phyloP scores from a whole-genome alignment of 2,113 vertebrate genomes.

The Eptesicus fuscus region DNA sequence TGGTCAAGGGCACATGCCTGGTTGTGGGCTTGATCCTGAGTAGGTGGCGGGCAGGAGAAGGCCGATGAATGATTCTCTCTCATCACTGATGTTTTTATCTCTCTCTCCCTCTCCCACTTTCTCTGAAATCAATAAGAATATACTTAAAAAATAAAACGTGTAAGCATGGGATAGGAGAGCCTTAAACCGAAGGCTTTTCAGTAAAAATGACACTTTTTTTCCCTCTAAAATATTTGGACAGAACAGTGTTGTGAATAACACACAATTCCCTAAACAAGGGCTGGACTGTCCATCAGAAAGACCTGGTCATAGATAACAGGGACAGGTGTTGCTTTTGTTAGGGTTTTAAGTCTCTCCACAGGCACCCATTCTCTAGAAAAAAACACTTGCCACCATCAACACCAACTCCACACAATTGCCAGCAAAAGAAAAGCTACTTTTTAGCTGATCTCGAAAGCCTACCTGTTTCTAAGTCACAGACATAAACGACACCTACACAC shows the following conservation, averaged over 20 bases:
- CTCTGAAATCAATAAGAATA: not conserved
- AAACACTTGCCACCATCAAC: not conserved
- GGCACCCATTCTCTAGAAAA: not conserved
- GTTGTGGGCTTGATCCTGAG: no score
- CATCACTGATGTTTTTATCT: no score
- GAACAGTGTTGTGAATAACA: not conserved
- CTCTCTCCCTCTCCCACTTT: no score
- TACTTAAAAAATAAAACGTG: no score
- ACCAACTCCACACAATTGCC: not conserved
- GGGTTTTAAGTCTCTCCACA: not conserved
- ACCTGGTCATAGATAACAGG: not conserved
- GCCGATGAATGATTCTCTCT: no score
- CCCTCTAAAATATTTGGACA: not conserved
- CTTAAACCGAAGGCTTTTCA: not conserved
- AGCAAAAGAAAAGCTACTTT: not conserved
- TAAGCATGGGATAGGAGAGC: not conserved
- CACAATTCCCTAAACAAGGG: not conserved
- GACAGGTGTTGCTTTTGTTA: not conserved
- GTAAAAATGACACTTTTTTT: not conserved
- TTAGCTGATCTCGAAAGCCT: not conserved
- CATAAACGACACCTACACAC: not conserved
- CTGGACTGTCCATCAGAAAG: not conserved
- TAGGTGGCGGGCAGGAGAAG: no score
- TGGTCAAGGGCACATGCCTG: no score
- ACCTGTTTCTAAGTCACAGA: not conserved